Conservation (phyloP, 2,797 vertebrate genomes). For the Anniella stebbinsi region DNA sequence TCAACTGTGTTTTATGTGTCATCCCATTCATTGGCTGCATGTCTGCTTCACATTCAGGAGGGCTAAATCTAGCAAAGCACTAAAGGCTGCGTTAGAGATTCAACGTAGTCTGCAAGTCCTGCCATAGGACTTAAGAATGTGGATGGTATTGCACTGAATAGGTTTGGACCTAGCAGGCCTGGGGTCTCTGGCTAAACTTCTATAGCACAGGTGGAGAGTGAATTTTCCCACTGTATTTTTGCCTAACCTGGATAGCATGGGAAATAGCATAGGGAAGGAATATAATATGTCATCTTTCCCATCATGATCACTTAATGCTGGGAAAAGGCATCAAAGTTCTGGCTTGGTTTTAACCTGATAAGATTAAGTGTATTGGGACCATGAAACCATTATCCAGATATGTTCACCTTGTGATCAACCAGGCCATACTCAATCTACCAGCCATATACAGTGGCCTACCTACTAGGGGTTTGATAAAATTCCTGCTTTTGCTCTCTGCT, state of each 20-base stretch:
- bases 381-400: neutral
- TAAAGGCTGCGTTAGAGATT: neutral
- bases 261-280: neutral
- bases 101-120: neutral
- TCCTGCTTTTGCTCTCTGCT: neutral
- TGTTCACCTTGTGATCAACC: neutral
- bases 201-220: neutral
- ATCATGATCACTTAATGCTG: neutral
- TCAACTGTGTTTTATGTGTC: slow-evolving; percentile 20
- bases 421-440: neutral
- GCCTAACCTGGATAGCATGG: neutral
- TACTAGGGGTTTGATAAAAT: neutral
- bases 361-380: neutral
- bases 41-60: neutral
- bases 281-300: neutral
- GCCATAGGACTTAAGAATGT: neutral
- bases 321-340: neutral
- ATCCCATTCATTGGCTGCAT: neutral
- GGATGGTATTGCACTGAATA: neutral
- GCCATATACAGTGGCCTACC: neutral
- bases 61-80: neutral
- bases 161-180: neutral
- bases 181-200: neutral
- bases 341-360: neutral
- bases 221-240: neutral